Evolutionary conservation across 2,888 invertebrate genomes (phyloP).

Genomic region (Gymnoscelis rufifasciata): DNA sequence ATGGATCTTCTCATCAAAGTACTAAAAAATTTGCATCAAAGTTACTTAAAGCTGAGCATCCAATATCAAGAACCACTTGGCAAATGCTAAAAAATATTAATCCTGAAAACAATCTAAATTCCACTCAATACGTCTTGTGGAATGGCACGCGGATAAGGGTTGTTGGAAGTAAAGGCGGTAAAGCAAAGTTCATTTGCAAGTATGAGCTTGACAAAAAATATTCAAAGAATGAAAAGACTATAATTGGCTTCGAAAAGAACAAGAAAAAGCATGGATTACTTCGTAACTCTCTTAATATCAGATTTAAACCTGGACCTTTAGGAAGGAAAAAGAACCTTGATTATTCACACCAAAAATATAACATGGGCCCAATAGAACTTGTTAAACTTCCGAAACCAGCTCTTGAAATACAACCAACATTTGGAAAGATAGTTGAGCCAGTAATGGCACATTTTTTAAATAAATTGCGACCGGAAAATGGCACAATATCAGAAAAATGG

Average conservation of each 20-base stretch:
- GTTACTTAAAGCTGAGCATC: slow-evolving; percentile 48
- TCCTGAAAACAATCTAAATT: slow-evolving; percentile 44
- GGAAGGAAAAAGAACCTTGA: slow-evolving; percentile 67
- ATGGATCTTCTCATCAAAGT: slow-evolving; percentile 48
- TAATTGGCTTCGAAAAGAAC: slow-evolving; percentile 12
- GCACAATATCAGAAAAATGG: slow-evolving; percentile 66
- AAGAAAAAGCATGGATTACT: slow-evolving; percentile 35
- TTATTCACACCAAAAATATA: slow-evolving; percentile 59
- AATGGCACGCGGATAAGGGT: slow-evolving; percentile 56
- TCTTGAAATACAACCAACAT: slow-evolving; percentile 66
- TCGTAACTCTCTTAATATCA: slow-evolving; percentile 52
- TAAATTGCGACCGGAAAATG: slow-evolving; percentile 52
- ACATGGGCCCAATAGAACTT: slow-evolving; percentile 65
- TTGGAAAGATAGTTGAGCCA: slow-evolving; percentile 66
- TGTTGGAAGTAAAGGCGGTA: slow-evolving; percentile 63
- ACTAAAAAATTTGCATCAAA: slow-evolving; percentile 54
- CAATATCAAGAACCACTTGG: slow-evolving; percentile 60
- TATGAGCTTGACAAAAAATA: slow-evolving; percentile 41
- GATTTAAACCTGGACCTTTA: slow-evolving; percentile 80
- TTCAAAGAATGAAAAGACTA: too few relatives aligned
- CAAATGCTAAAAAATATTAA: slow-evolving; percentile 69
- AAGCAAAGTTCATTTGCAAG: slow-evolving; percentile 50
- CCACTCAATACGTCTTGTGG: slow-evolving; percentile 58
- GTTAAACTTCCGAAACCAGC: slow-evolving; percentile 71
- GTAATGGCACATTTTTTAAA: slow-evolving; percentile 61